phyloP scores from a whole-genome alignment of 2,113 vertebrate species.

The Oreochromis niloticus region DNA sequence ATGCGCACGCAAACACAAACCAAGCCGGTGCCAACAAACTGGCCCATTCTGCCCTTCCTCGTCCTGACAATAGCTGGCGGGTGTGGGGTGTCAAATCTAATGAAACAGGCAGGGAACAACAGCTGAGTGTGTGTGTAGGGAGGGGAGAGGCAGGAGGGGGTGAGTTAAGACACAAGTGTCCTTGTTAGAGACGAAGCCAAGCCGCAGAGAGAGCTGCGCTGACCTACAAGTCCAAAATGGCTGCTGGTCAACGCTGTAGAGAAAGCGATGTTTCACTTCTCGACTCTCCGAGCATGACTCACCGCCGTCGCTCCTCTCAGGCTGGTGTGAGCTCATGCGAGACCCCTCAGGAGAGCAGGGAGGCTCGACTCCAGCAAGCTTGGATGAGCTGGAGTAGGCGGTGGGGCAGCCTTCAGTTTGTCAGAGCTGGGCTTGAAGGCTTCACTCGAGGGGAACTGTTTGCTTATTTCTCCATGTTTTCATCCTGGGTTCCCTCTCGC shows the following conservation, averaged over 20 bases:
- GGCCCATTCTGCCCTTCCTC: constrained; percentile 40
- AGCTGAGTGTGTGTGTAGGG: constrained; percentile 37
- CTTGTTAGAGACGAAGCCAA: constrained; percentile 25
- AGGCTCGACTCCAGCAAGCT: not conserved
- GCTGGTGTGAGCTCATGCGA: not conserved
- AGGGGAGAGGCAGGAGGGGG: not conserved
- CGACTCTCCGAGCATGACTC: not conserved
- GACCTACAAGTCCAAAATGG: constrained; percentile 28
- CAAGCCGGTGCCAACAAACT: constrained; percentile 13
- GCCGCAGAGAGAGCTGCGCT: not conserved
- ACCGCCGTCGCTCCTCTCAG: fast-evolving
- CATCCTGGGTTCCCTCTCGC: constrained; percentile 17
- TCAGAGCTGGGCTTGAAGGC: not conserved
- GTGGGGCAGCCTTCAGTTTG: not conserved
- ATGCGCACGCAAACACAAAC: constrained; percentile 20
- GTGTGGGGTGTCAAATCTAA: constrained; percentile 48
- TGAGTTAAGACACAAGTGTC: constrained; percentile 48
- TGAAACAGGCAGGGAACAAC: constrained; percentile 46
- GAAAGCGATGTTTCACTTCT: not conserved
- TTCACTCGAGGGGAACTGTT: not conserved
- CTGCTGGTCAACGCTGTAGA: not conserved
- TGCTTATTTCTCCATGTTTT: constrained; percentile 1
- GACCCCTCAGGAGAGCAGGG: not conserved
- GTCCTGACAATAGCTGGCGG: constrained; percentile 52
- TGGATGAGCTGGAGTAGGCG: not conserved